Conservation (phyloP, 64 coral and sea anemone species). For the Dendronephthya gigantea region DNA sequence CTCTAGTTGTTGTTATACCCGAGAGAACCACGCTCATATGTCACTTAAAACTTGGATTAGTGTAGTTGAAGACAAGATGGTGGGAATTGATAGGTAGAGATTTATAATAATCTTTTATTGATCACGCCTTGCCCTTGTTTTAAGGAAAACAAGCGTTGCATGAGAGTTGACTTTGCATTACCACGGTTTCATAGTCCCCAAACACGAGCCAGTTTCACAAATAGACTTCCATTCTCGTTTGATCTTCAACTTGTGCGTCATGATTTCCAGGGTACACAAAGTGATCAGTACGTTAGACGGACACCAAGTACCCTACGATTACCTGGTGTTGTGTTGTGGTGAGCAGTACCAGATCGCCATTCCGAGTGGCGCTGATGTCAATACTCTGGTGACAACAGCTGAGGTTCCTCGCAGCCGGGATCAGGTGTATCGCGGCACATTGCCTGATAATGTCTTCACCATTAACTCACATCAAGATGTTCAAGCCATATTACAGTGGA, state of each 20-base stretch:
- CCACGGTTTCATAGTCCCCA: neutral
- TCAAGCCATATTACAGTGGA: conserved; percentile 50
- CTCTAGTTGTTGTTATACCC: conserved; percentile 61
- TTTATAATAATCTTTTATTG: neutral
- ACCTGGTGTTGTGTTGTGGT: conserved; percentile 79
- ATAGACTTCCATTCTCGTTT: too few species aligned
- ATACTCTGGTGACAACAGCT: conserved; percentile 83
- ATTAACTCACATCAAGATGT: conserved; percentile 56
- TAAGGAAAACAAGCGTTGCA: neutral
- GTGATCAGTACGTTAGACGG: conserved; percentile 48
- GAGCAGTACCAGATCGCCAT: conserved; percentile 79
- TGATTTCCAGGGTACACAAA: conserved; percentile 50
- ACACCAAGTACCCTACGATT: conserved; percentile 75
- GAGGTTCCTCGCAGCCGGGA: conserved; percentile 46
- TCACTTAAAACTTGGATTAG: conserved; percentile 79
- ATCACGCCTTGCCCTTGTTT: neutral
- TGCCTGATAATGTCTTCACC: conserved; percentile 65
- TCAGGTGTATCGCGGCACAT: conserved; percentile 40
- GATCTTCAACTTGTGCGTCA: too few species aligned
- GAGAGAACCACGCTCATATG: conserved; percentile 59
- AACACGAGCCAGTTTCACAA: neutral
- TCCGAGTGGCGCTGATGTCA: conserved; percentile 77
- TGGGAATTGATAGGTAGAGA: conserved; percentile 76
- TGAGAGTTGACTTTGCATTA: neutral
- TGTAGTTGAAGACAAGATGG: conserved; percentile 75